These are phyloP conservation scores for Lacerta bilineata DNA, from an alignment of 2,797 vertebrate species.

Conservation along the genomic window DNA sequence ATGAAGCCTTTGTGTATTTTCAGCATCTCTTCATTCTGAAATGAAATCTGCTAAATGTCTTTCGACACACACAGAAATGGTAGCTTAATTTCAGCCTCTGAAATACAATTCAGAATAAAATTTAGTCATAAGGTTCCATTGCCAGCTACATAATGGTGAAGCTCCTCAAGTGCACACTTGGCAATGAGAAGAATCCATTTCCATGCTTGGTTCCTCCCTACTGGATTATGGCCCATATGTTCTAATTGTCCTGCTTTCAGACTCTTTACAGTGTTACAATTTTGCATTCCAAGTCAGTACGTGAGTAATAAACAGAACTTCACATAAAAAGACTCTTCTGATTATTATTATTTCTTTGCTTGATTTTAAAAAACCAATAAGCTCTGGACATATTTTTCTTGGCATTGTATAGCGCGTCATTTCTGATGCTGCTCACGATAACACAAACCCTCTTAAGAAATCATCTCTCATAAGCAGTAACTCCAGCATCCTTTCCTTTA, in stretches of 20 bases:
- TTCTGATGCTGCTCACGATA: conserved; percentile 67
- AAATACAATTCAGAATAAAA: background rate
- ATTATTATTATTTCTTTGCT: conserved; percentile 52
- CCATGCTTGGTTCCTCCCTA: conserved; percentile 24
- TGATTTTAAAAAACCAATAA: conserved; percentile 66
- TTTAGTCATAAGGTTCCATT: background rate
- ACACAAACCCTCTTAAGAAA: conserved; percentile 4
- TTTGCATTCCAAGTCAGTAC: conserved; percentile 54
- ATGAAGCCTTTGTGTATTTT: rapidly evolving
- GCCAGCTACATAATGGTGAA: conserved; percentile 19
- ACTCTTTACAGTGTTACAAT: conserved; percentile 30
- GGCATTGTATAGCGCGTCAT: conserved; percentile 68
- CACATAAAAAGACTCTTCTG: conserved; percentile 33
- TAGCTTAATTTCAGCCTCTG: conserved; percentile 17
- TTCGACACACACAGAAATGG: conserved; percentile 10
- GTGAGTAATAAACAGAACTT: conserved; percentile 62
- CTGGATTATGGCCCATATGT: conserved; percentile 1
- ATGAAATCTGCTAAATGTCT: conserved; percentile 40
- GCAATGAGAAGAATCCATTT: conserved; percentile 25
- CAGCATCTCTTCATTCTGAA: conserved; percentile 33
- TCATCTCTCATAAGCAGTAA: background rate
- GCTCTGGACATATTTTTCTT: conserved; percentile 50
- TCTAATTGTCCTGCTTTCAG: conserved; percentile 40
- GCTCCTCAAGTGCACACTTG: conserved; percentile 10
- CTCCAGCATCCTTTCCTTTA: conserved; percentile 44